Conservation (phyloP, 92 coral and sea anemone species). For the Epizoanthus ramosus region DNA sequence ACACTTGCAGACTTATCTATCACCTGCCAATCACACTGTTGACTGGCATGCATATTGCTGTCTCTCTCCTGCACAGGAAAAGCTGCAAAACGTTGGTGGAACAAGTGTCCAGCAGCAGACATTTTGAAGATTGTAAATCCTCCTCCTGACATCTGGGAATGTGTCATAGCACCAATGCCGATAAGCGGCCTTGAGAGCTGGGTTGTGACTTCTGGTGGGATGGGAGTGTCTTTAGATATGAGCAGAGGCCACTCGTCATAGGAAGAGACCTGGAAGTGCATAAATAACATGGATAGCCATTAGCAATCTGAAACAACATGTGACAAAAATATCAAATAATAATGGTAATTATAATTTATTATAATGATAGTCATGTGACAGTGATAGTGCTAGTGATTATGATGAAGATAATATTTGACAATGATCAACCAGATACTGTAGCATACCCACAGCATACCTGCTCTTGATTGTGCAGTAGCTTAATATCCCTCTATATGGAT, state of each 20-base stretch:
- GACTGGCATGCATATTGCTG: background rate
- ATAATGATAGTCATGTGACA: too few species aligned
- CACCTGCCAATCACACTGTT: conserved; percentile 14
- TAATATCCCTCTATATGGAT: too few species aligned
- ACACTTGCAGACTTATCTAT: conserved; percentile 25
- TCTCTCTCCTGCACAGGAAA: background rate
- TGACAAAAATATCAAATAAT: background rate
- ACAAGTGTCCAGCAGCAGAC: conserved; percentile 83
- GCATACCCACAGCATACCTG: too few species aligned
- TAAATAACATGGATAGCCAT: background rate
- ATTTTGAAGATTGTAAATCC: conserved; percentile 77
- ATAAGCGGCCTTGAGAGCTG: conserved; percentile 77
- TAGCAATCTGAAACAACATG: background rate
- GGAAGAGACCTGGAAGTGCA: conserved; percentile 73
- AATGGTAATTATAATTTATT: too few species aligned
- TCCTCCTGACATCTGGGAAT: conserved; percentile 38
- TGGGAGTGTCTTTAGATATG: conserved; percentile 32
- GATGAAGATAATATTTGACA: too few species aligned
- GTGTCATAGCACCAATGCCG: conserved; percentile 70
- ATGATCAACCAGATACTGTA: too few species aligned
- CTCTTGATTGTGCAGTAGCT: too few species aligned
- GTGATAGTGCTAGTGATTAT: too few species aligned
- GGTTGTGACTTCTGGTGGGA: conserved; percentile 54
- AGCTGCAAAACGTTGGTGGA: conserved; percentile 71
- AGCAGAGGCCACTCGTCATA: conserved; percentile 89